These are phyloP conservation scores for Distichodus sexfasciatus DNA, from an alignment of 2,797 vertebrate species.

Conservation along the genomic window DNA sequence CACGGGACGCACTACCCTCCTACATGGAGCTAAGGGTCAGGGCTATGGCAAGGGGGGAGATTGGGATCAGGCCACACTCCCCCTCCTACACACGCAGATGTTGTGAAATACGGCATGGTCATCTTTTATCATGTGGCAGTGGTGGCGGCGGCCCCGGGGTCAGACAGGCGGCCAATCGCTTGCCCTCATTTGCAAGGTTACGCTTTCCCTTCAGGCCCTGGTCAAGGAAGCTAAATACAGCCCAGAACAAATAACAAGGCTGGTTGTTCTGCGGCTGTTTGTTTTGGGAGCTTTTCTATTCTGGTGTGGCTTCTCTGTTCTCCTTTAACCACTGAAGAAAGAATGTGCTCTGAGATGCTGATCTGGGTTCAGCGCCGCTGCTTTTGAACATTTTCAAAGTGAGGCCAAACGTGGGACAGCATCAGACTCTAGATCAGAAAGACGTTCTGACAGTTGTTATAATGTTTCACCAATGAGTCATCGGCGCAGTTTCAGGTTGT, in stretches of 20 bases:
- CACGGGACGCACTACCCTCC: too few species aligned
- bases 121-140: slow-evolving; percentile 24
- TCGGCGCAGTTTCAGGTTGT: not conserved
- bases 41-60: too few species aligned
- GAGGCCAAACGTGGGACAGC: slow-evolving; percentile 23
- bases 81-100: slow-evolving; percentile 6
- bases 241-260: slow-evolving; percentile 46
- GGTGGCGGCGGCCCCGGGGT: slow-evolving; percentile 28
- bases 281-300: slow-evolving; percentile 30
- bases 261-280: slow-evolving; percentile 24
- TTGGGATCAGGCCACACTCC: too few species aligned
- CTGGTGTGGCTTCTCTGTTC: slow-evolving; percentile 17
- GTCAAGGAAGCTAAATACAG: slow-evolving; percentile 36
- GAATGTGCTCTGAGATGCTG: not conserved
- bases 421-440: slow-evolving; percentile 8
- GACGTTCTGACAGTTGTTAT: not conserved
- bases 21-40: too few species aligned
- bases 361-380: not conserved
- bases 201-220: slow-evolving; percentile 31
- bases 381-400: too few species aligned
- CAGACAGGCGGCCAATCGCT: slow-evolving; percentile 39
- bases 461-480: not conserved
- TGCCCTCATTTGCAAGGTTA: slow-evolving; percentile 38
- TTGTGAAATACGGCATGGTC: slow-evolving; percentile 17
- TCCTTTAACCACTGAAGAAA: slow-evolving; percentile 30